Base-by-base conservation (phyloP, 2,888 invertebrate genomes). In the Aethes cnicana region DNA sequence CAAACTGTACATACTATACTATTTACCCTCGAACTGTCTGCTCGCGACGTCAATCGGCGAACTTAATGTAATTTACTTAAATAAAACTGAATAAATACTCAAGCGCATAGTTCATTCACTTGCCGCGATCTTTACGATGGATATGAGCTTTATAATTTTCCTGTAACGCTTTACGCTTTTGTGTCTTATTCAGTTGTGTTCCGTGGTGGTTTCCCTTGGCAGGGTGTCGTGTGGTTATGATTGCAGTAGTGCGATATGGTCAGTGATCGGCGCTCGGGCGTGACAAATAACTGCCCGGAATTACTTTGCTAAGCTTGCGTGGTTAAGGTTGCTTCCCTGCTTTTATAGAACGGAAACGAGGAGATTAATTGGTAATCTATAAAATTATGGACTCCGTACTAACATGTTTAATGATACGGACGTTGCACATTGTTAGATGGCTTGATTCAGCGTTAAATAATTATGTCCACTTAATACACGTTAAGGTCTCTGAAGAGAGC, bases 81-180 rank as follows among this genome's bases (percentile, higher is more conserved):
- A n/a, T n/a, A n/a, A 62, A 61, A 64, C 67, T 65, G 66, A 62
- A 68, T 64, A 69, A 74, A 72, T 70, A 73, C 67, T 77, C 44
- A 47, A 63, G 70, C 68, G 68, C 66, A 66, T 64, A 79, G 85
- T 86, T 84, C 85, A 77, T 86, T 86, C 85, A 85, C 84, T 84
- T 81, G 82, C 63, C 71, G 68, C 72, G 81, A 82, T 80, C 78
- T 81, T 75, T 66, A 66, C 57, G 63, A 59, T 63, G 64, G 59
- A 65, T 62, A 62, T 61, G 62, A 65, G 63, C 62, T 60, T 59
- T 53, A 53, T 53, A 58, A 56, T 58, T 32, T 39, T 46, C 21
- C 39, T 35, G 30, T 32, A 20, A 54, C n/a, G 50, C 56, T 62
- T 37, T 59, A 11, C 21, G 21, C 48, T 36, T 18, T 12, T 60